Evolutionary conservation across 2,113 vertebrate genomes (phyloP).

Genomic region (Axis porcinus): DNA sequence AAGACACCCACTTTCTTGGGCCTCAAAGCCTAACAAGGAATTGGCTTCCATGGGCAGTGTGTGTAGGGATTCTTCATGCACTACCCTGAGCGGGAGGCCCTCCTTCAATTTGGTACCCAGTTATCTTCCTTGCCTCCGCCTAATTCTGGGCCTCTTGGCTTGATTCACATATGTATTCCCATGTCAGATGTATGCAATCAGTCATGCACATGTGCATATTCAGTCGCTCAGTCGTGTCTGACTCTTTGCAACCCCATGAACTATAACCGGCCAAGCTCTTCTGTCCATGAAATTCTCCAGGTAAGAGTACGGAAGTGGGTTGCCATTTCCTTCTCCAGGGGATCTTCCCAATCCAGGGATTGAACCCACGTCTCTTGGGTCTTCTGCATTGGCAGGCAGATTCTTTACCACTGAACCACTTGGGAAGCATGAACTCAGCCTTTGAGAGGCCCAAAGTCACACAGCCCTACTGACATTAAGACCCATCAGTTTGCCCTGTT

Average conservation of each 20-base stretch:
- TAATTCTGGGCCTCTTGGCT: background rate
- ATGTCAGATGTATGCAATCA: background rate
- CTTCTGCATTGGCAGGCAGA: background rate
- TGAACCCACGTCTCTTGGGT: background rate
- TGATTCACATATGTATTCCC: background rate
- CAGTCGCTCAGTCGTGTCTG: background rate
- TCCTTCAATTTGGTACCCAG: background rate
- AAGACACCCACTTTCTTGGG: background rate
- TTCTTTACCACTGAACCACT: background rate
- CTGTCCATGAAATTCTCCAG: background rate
- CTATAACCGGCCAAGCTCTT: background rate
- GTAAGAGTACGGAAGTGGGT: background rate
- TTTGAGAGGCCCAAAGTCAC: background rate
- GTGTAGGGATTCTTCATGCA: no score
- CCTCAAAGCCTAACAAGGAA: background rate
- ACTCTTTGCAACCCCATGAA: background rate
- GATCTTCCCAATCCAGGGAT: background rate
- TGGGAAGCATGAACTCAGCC: background rate
- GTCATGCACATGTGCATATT: fast-evolving
- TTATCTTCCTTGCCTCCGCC: background rate
- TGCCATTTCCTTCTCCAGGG: background rate
- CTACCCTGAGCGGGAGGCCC: fast-evolving
- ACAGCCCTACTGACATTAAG: background rate
- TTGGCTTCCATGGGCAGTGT: background rate
- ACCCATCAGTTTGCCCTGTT: background rate